These are phyloP conservation scores for Armadillidium nasatum DNA, from an alignment of 1,140 invertebrate genomes.

Conservation along the genomic window DNA sequence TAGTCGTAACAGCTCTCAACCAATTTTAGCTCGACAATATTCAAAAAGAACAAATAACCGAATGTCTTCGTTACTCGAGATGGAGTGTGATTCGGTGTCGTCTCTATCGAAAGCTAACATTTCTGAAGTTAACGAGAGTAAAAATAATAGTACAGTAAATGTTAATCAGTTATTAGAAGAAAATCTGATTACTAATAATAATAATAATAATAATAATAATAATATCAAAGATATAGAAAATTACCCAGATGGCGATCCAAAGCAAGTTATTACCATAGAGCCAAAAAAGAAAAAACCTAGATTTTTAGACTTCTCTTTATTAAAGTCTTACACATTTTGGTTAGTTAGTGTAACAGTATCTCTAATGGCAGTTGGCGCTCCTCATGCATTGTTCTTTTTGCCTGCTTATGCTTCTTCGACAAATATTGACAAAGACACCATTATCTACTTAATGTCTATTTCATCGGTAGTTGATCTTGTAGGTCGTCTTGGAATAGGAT, in stretches of 20 bases:
- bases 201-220: not conserved
- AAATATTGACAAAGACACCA: conserved; percentile 64
- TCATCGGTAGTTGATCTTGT: conserved; percentile 65
- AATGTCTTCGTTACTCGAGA: not conserved
- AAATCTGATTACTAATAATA: not conserved
- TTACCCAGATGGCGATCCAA: conserved; percentile 12
- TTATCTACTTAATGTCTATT: conserved; percentile 65
- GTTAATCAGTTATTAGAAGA: not conserved
- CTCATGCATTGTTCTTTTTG: conserved; percentile 68
- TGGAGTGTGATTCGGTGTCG: conserved; percentile 7
- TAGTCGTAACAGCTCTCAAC: conserved; percentile 4
- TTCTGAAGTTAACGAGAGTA: not conserved
- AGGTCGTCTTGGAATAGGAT: conserved; percentile 64
- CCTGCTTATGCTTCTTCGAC: conserved; percentile 62
- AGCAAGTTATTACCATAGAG: conserved; percentile 6
- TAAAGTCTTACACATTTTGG: conserved; percentile 59
- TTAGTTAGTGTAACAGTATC: conserved; percentile 66
- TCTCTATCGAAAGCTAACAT: not conserved
- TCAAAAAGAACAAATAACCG: not conserved
- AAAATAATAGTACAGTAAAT: not conserved
- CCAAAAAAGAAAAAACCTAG: conserved; percentile 6
- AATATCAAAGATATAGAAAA: conserved; percentile 4
- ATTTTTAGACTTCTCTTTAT: conserved; percentile 62
- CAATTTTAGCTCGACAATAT: not conserved
- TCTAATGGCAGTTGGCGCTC: conserved; percentile 68